These are phyloP conservation scores for Cyprinodon diabolis DNA, from an alignment of 2,797 vertebrate genomes.

Conservation along the genomic window DNA sequence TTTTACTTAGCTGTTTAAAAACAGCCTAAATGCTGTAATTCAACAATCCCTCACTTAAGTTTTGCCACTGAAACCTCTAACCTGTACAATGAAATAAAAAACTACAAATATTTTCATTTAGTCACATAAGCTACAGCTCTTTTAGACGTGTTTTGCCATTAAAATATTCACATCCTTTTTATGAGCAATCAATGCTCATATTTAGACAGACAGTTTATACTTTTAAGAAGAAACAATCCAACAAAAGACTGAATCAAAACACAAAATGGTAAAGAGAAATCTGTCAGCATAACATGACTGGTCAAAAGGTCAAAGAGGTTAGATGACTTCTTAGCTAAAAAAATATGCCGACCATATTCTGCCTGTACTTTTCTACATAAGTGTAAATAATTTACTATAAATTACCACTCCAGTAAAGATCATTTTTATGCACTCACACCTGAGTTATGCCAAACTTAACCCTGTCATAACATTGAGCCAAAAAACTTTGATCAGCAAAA, in stretches of 20 bases:
- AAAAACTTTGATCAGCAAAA: background rate
- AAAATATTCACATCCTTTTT: no score
- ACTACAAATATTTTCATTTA: no score
- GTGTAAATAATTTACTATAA: background rate
- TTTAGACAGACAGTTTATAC: background rate
- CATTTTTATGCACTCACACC: background rate
- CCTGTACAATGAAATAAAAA: no score
- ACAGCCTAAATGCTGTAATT: no score
- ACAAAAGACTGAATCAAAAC: background rate
- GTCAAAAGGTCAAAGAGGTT: no score
- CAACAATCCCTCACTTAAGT: no score
- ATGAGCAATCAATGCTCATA: no score
- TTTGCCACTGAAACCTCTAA: background rate
- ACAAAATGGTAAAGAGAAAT: background rate
- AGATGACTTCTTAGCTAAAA: no score
- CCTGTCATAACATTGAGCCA: background rate
- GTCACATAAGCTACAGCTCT: no score
- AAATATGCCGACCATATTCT: background rate
- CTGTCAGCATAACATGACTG: no score
- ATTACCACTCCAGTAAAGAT: background rate
- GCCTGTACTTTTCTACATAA: background rate
- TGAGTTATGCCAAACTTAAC: background rate
- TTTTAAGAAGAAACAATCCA: background rate
- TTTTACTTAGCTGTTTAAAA: no score
- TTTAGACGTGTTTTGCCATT: no score